Evolutionary conservation across 2,113 vertebrate genomes (phyloP).

Genomic region (Scatophagus argus): DNA sequence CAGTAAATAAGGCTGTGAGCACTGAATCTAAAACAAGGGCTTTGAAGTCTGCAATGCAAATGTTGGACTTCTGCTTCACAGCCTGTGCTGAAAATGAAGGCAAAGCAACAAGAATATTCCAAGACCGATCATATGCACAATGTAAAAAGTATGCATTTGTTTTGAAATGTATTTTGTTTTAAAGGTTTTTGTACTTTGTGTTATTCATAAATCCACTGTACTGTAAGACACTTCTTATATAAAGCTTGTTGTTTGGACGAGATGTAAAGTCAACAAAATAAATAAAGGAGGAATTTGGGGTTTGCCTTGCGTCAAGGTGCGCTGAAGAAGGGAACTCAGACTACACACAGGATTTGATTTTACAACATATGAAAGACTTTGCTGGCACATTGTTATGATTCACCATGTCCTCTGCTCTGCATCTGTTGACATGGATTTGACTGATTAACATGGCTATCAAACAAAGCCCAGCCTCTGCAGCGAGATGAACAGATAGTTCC

Average conservation of each 20-base stretch:
- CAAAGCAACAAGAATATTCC: not conserved
- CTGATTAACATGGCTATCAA: conserved; percentile 55
- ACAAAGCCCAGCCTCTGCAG: conserved; percentile 39
- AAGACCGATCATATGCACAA: conserved; percentile 7
- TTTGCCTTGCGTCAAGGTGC: conserved; percentile 6
- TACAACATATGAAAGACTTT: conserved; percentile 6
- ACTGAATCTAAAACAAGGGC: not conserved
- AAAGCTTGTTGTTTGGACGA: conserved; percentile 7
- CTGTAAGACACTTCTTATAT: conserved; percentile 8
- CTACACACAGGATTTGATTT: conserved; percentile 43
- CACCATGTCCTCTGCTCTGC: conserved; percentile 31
- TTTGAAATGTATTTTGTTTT: conserved; percentile 43
- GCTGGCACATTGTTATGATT: conserved; percentile 33
- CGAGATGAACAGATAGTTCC: conserved; percentile 60
- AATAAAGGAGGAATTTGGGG: conserved; percentile 27
- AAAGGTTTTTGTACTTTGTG: conserved; percentile 11
- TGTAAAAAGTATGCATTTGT: not conserved
- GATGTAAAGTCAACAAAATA: not conserved
- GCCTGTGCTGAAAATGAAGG: conserved; percentile 30
- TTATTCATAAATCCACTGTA: conserved; percentile 8
- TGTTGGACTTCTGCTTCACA: conserved; percentile 7
- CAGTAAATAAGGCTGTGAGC: conserved; percentile 62
- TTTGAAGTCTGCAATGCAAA: conserved; percentile 41
- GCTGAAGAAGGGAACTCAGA: not conserved
- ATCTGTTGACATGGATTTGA: conserved; percentile 53